Evolutionary conservation across 1,140 invertebrate genomes (phyloP), one percentile per base, ranked within the genome.

Genomic region (Drosophila persimilis): DNA sequence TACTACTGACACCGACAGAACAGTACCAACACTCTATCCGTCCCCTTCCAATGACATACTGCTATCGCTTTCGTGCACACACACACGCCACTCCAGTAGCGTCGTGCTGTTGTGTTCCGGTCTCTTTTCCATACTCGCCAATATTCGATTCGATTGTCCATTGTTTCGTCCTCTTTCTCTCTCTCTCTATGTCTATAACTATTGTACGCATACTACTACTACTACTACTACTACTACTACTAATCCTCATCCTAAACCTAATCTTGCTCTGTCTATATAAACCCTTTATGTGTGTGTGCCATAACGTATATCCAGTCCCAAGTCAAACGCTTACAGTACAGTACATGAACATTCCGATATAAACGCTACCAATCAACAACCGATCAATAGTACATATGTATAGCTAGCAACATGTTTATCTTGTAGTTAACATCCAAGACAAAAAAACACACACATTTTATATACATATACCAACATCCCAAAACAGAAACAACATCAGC

Each of bases 361-460:
- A 57, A 67, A 67, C 50, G 24, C 53, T 63, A 73, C 57, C 29
- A 73, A 63, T 47, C 59, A 52, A 53, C 47, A 48, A 29, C 31
- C 50, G 50, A 69, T 72, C 48, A 56, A 60, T 55, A 67, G 53
- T 63, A 79, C 70, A 59, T 81, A 89, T 90, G 89, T 90, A 90
- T 85, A 90, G 89, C 89, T 86, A 90, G 89, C 89, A 90, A 90
- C 89, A 89, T 90, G 71, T 86, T 52, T 80, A 70, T 72, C 77
- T 77, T 76, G 58, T 79, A 84, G 76, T 85, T 76, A 80, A 66
- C 77, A 80, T 79, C 55, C 56, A 45, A 53, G 59, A 51, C 56
- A 73, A 73, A 17, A 74, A 43, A 66, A 9, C 8, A 31, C 8
- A 3, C 3, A 31, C 31, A 31, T 31, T 31, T 62, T 52, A 73